phyloP scores from a whole-genome alignment of 30 jellyfish, hydroid and myxozoan genomes.

The Haliclystus octoradiatus region DNA sequence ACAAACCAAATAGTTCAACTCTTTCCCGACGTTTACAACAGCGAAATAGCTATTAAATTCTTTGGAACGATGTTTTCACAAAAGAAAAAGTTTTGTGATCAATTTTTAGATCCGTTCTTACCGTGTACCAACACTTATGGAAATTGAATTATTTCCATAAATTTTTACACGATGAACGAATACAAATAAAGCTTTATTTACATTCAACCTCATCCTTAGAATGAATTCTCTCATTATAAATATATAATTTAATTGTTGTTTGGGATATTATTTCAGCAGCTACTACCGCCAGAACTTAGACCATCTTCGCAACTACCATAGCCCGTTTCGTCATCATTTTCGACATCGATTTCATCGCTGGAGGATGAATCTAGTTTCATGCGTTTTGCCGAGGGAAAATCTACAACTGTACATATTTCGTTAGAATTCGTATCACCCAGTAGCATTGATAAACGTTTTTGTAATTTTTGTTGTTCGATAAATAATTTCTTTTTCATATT shows the following conservation, averaged over 20 bases:
- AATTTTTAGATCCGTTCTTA: no score
- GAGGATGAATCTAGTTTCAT: slow-evolving; percentile 21
- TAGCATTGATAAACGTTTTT: slow-evolving; percentile 41
- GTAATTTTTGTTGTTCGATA: slow-evolving; percentile 73
- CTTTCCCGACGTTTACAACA: no score
- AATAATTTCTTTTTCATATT: slow-evolving; percentile 41
- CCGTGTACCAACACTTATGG: no score
- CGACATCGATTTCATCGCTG: slow-evolving; percentile 78
- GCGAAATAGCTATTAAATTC: no score
- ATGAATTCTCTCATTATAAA: neutral
- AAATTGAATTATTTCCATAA: no score
- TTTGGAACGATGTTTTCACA: no score
- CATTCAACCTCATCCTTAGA: neutral
- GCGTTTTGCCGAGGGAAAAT: neutral
- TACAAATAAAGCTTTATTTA: no score
- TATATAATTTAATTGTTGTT: no score
- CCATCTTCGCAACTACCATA: slow-evolving; percentile 92
- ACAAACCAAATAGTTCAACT: no score
- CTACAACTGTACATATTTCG: slow-evolving; percentile 1
- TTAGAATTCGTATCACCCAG: slow-evolving; percentile 6
- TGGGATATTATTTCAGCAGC: slow-evolving; percentile 10
- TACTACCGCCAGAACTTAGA: slow-evolving; percentile 59
- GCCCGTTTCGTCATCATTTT: slow-evolving; percentile 93
- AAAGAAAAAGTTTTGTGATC: no score
- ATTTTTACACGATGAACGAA: neutral